Evolutionary conservation across 2,113 vertebrate genomes (phyloP).

Genomic region (Myiopsitta monachus): DNA sequence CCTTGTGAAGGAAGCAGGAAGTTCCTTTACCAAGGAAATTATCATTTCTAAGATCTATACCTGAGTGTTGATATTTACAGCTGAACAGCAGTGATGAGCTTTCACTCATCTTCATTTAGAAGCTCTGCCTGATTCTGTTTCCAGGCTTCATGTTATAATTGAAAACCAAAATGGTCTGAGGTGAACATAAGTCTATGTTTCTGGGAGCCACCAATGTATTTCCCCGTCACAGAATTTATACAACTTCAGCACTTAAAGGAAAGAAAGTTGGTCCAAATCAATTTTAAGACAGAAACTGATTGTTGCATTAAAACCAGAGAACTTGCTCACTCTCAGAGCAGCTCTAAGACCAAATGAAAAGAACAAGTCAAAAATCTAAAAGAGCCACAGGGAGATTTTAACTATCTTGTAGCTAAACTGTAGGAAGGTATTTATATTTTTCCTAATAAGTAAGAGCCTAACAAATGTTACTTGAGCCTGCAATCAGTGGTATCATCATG

Average conservation of each 20-base stretch:
- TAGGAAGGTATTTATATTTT: neutral
- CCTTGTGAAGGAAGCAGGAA: neutral
- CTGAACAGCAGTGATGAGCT: neutral
- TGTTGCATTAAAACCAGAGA: neutral
- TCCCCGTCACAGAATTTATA: neutral
- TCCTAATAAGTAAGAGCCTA: neutral
- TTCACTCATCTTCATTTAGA: neutral
- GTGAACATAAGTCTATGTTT: neutral
- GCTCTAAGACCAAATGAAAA: neutral
- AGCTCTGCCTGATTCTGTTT: neutral
- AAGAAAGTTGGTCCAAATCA: neutral
- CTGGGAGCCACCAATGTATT: fast-evolving
- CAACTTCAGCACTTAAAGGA: neutral
- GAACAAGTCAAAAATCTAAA: neutral
- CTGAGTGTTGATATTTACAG: neutral
- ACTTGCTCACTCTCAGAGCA: neutral
- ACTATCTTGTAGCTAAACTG: neutral
- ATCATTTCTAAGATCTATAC: neutral
- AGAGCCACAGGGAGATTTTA: neutral
- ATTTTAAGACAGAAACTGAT: neutral
- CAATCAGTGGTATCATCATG: neutral
- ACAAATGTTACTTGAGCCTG: neutral
- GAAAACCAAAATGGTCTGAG: neutral
- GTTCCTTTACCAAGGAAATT: neutral
- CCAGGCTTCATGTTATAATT: neutral